Percentiles rank a stretch among this genome's conserved stretches.
phyloP scores from a whole-genome alignment of 2,113 vertebrate species.

The Lota lota region DNA sequence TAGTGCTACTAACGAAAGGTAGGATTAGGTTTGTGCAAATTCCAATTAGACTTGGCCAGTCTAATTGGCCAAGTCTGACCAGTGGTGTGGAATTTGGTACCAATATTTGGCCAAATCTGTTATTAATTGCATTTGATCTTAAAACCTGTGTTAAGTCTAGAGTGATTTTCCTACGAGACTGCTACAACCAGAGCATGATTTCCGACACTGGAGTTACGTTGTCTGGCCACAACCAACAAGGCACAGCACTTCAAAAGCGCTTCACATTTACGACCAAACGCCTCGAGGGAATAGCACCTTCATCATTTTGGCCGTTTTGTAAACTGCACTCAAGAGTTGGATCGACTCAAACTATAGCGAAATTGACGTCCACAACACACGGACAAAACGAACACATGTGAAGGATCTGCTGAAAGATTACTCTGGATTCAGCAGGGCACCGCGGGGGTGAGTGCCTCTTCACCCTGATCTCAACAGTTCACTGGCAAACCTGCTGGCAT shows the following conservation, averaged over 20 bases:
- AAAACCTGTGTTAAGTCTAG: no score
- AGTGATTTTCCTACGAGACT: no score
- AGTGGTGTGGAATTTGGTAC: no score
- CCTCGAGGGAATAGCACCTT: not conserved
- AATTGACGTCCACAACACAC: not conserved
- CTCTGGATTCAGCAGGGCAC: conserved; percentile 48
- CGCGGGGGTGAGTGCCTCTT: conserved; percentile 34
- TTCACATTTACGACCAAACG: not conserved
- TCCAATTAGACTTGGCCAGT: no score
- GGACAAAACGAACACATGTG: conserved; percentile 7
- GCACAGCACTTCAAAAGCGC: not conserved
- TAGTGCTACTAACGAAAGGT: no score
- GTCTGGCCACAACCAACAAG: not conserved
- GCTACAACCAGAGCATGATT: no score
- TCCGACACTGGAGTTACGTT: no score
- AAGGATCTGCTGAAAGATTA: conserved; percentile 36
- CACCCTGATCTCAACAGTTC: conserved; percentile 54
- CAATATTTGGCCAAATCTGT: no score
- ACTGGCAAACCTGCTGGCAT: conserved; percentile 62
- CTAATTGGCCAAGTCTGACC: no score
- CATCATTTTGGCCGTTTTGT: not conserved
- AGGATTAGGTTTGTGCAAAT: no score
- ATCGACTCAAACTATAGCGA: not conserved
- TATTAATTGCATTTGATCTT: no score
- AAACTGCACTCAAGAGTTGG: not conserved